phyloP scores from a whole-genome alignment of 2,113 vertebrate species.

The Plestiodon gilberti region DNA sequence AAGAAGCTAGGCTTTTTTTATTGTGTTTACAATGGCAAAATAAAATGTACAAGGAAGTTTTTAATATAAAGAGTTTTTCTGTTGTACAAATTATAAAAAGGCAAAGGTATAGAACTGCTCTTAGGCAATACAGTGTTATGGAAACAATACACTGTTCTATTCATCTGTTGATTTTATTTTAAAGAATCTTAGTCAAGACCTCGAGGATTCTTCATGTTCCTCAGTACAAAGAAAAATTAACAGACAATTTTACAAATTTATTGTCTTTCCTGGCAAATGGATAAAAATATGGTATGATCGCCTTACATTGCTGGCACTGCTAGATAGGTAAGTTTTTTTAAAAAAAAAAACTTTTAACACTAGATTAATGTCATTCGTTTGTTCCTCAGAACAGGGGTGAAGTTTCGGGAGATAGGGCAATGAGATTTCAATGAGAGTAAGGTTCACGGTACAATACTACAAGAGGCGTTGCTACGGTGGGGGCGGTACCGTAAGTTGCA shows the following conservation, averaged over 20 bases:
- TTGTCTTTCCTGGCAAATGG: constrained; percentile 94
- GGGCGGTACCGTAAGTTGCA: too few relatives aligned
- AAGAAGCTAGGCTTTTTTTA: neutral
- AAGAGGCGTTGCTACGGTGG: too few relatives aligned
- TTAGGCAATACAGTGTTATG: constrained; percentile 20
- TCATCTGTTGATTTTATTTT: constrained; percentile 51
- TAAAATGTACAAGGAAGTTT: neutral
- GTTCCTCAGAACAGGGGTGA: neutral
- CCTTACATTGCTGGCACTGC: constrained; percentile 87
- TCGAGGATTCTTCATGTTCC: constrained; percentile 88
- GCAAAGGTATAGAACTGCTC: neutral
- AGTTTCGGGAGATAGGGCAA: neutral
- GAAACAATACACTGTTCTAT: constrained; percentile 8
- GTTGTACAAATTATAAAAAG: neutral
- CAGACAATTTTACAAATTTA: constrained; percentile 91
- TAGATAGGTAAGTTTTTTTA: constrained; percentile 87
- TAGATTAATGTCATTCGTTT: neutral
- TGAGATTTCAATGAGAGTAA: neutral
- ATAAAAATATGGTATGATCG: constrained; percentile 94
- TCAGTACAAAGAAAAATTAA: constrained; percentile 87
- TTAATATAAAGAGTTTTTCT: neutral
- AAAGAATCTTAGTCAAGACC: constrained; percentile 79
- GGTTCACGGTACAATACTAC: too few relatives aligned
- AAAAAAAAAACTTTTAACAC: neutral
- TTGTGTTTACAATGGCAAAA: neutral